Evolutionary conservation across 1,140 invertebrate genomes (phyloP).

Genomic region (Stenopsyche tienmushanensis): DNA sequence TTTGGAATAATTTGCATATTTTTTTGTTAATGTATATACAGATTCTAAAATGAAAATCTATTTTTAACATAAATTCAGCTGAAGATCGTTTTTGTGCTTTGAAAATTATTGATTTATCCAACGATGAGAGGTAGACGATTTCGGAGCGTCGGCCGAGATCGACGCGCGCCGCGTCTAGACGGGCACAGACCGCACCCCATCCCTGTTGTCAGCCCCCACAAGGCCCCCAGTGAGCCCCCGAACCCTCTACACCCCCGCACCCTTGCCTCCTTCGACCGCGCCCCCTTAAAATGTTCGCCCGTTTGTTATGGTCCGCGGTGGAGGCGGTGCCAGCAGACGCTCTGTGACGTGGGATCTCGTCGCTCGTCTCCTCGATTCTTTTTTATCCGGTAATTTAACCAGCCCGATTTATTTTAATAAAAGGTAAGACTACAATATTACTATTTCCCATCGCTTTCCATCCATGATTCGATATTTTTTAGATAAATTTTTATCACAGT

Average conservation of each 20-base stretch:
- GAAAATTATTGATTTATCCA: conserved; percentile 34
- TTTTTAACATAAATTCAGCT: too few relatives aligned
- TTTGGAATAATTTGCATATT: too few relatives aligned
- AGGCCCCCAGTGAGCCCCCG: too few relatives aligned
- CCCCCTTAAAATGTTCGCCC: too few relatives aligned
- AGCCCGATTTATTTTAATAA: background rate
- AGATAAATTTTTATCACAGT: too few relatives aligned
- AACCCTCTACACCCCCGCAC: background rate
- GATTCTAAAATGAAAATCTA: too few relatives aligned
- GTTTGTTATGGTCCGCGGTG: conserved; percentile 15
- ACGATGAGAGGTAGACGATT: conserved; percentile 5
- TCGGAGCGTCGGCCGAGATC: too few relatives aligned
- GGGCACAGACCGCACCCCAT: background rate
- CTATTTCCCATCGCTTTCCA: too few relatives aligned
- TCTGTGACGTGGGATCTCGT: conserved; percentile 7
- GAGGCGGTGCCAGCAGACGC: conserved; percentile 31
- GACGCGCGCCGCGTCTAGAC: conserved; percentile 41
- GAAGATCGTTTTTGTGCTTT: too few relatives aligned
- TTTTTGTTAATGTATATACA: too few relatives aligned
- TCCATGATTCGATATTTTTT: too few relatives aligned
- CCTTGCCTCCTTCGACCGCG: conserved; percentile 3
- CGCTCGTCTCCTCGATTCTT: conserved; percentile 19
- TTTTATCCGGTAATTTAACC: background rate
- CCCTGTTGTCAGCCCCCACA: background rate
- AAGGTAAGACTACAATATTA: background rate